A percentile compares a stretch with the other conserved stretches of the same genome.
These are phyloP conservation scores for Doryteuthis pealeii DNA, from an alignment of 1,140 invertebrate species.

Conservation along the genomic window DNA sequence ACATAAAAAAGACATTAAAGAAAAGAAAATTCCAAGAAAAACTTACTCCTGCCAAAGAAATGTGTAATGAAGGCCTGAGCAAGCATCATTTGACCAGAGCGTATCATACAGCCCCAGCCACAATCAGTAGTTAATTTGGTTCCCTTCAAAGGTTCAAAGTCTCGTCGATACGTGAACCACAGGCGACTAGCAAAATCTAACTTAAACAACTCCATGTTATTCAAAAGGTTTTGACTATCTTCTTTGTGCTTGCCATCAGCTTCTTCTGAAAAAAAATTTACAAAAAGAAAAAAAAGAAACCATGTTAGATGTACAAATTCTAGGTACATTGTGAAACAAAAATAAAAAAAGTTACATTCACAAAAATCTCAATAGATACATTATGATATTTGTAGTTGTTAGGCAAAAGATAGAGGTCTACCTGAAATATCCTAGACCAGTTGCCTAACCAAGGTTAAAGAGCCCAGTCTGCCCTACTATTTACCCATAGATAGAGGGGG, in stretches of 20 bases:
- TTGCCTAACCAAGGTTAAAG: too few relatives aligned
- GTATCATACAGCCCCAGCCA: conserved; percentile 99
- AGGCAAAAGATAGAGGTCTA: too few relatives aligned
- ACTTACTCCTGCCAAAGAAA: conserved; percentile 61
- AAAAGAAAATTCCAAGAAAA: not conserved
- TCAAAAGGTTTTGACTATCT: conserved; percentile 22
- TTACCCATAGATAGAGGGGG: too few relatives aligned
- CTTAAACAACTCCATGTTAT: conserved; percentile 49
- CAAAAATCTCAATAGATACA: too few relatives aligned
- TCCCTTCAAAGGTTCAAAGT: conserved; percentile 82
- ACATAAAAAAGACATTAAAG: not conserved
- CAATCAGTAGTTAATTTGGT: conserved; percentile 83
- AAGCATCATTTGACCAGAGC: conserved; percentile 98
- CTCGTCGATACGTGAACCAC: conserved; percentile 95
- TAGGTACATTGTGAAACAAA: too few relatives aligned
- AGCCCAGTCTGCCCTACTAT: too few relatives aligned
- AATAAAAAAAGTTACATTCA: too few relatives aligned
- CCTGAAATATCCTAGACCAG: too few relatives aligned
- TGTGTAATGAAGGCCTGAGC: conserved; percentile 80
- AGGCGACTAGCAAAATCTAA: conserved; percentile 66
- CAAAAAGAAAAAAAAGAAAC: not conserved
- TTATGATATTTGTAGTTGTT: too few relatives aligned
- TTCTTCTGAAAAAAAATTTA: conserved; percentile 28
- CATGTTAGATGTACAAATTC: too few relatives aligned
- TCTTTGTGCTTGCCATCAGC: conserved; percentile 23